phyloP scores from a whole-genome alignment of 2,113 vertebrate species.

The Calidris pugnax region DNA sequence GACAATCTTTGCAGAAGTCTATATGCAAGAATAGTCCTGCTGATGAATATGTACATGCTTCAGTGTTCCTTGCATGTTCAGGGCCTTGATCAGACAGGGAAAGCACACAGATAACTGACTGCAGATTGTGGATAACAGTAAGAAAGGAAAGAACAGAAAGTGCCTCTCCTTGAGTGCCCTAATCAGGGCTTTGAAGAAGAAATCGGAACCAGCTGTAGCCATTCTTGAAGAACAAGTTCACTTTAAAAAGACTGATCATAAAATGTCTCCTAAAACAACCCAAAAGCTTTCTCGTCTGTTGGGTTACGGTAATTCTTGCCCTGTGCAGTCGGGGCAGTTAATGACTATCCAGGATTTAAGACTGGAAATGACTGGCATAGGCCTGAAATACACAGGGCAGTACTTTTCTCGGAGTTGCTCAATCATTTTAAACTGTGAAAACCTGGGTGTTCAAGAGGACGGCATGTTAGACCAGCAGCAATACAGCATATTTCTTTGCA shows the following conservation, averaged over 20 bases:
- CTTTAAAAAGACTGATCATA: background rate
- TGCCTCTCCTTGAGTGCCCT: background rate
- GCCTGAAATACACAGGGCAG: background rate
- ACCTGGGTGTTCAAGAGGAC: background rate
- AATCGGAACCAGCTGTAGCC: background rate
- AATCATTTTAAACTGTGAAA: background rate
- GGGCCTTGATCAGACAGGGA: background rate
- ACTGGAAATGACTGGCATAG: background rate
- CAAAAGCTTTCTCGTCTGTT: background rate
- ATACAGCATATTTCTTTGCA: background rate
- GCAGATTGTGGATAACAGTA: background rate
- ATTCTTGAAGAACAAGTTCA: background rate
- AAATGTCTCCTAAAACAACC: background rate
- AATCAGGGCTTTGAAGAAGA: background rate
- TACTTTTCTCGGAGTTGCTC: background rate
- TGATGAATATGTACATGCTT: background rate
- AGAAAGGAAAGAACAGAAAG: background rate
- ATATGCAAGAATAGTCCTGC: background rate
- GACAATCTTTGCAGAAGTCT: background rate
- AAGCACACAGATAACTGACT: background rate
- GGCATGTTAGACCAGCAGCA: background rate
- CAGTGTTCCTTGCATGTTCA: background rate
- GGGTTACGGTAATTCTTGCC: background rate
- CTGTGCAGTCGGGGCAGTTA: background rate
- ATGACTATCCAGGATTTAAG: background rate